These are phyloP conservation scores for Mimachlamys varia DNA, from an alignment of 2,888 invertebrate species.

Conservation along the genomic window DNA sequence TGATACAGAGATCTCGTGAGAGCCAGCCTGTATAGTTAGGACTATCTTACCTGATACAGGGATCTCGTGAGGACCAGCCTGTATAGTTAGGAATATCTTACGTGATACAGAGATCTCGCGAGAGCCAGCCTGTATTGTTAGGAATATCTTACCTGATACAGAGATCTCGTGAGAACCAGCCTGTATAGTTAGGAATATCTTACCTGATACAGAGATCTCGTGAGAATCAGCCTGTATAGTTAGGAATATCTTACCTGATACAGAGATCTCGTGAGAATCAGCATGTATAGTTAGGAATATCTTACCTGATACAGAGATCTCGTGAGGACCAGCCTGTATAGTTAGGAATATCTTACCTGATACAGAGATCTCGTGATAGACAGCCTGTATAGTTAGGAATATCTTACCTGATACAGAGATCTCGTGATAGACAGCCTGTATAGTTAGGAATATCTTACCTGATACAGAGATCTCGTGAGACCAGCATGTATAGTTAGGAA, in stretches of 20 bases:
- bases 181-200: slow-evolving; percentile 83
- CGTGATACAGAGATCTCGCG: slow-evolving; percentile 88
- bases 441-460: slow-evolving; percentile 85
- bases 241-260: slow-evolving; percentile 89
- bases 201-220: slow-evolving; percentile 89
- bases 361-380: slow-evolving; percentile 86
- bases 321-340: slow-evolving; percentile 85
- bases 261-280: slow-evolving; percentile 83
- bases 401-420: slow-evolving; percentile 90
- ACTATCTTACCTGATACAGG: slow-evolving; percentile 90
- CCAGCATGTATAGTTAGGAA: slow-evolving; percentile 78
- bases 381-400: slow-evolving; percentile 83
- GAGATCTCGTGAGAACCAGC: slow-evolving; percentile 83
- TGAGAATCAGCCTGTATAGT: slow-evolving; percentile 85
- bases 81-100: slow-evolving; percentile 83
- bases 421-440: slow-evolving; percentile 85
- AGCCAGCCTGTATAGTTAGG: slow-evolving; percentile 83
- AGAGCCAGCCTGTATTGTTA: slow-evolving; percentile 84
- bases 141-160: slow-evolving; percentile 89
- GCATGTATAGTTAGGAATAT: slow-evolving; percentile 69
- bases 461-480: slow-evolving; percentile 87
- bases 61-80: slow-evolving; percentile 85
- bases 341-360: slow-evolving; percentile 86
- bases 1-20: slow-evolving; percentile 88
- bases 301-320: slow-evolving; percentile 91